These are phyloP conservation scores for Dolichopus griseipennis DNA, from an alignment of 2,888 invertebrate genomes.

Conservation along the genomic window DNA sequence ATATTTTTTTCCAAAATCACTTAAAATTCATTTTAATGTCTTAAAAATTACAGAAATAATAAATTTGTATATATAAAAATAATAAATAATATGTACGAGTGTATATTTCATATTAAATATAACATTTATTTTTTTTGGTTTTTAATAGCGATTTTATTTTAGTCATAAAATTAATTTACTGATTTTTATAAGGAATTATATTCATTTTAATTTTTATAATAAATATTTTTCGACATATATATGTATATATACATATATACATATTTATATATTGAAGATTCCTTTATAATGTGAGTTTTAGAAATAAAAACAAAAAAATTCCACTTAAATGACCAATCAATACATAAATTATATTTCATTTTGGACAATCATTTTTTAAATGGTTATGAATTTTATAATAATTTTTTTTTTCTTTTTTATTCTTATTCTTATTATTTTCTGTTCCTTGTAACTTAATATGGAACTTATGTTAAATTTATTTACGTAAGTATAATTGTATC, in stretches of 20 bases:
- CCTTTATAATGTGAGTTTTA: not conserved
- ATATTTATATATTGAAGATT: not conserved
- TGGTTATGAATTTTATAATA: constrained; percentile 1
- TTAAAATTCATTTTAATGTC: not conserved
- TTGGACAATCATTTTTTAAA: constrained; percentile 5
- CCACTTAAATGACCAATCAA: constrained; percentile 3
- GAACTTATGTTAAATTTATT: no score
- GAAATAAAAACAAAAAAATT: not conserved
- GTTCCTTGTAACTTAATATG: not conserved
- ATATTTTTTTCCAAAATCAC: not conserved
- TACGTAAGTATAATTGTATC: no score
- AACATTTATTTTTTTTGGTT: constrained; percentile 10
- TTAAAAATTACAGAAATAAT: constrained; percentile 21
- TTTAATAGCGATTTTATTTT: constrained; percentile 6
- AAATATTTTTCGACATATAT: not conserved
- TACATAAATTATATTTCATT: constrained; percentile 1
- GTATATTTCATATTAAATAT: constrained; percentile 24
- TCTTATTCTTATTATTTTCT: not conserved
- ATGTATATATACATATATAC: not conserved
- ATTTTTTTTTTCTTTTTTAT: not conserved
- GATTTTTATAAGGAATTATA: not conserved
- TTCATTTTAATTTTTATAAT: not conserved
- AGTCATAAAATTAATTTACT: not conserved
- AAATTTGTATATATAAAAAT: constrained; percentile 28
- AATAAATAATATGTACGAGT: constrained; percentile 27